Conservation (phyloP, 2,113 vertebrate species). For the Callipepla californica region DNA sequence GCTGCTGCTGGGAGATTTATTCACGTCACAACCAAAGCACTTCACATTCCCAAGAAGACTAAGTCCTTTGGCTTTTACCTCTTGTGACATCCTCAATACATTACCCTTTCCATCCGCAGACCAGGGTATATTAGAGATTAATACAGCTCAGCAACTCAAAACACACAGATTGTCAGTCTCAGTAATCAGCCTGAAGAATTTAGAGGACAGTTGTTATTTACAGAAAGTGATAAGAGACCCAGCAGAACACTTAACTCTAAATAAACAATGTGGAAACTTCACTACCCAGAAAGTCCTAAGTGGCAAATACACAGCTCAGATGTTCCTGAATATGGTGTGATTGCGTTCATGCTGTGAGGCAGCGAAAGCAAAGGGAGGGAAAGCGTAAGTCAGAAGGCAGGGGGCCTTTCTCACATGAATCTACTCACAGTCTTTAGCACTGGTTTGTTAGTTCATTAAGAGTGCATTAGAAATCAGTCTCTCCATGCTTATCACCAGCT, state of each 20-base stretch:
- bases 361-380: background rate
- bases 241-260: conserved; percentile 62
- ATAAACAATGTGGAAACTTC: conserved; percentile 49
- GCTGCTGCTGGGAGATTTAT: background rate
- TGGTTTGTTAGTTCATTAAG: background rate
- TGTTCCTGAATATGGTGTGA: background rate
- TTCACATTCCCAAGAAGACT: background rate
- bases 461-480: rapidly evolving
- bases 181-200: conserved; percentile 56
- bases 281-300: conserved; percentile 47
- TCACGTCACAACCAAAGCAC: background rate
- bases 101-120: background rate
- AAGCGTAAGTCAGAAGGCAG: conserved; percentile 13
- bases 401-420: background rate
- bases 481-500: background rate
- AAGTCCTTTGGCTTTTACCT: conserved; percentile 34
- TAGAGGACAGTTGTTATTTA: conserved; percentile 63
- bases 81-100: background rate
- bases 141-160: conserved; percentile 40
- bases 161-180: conserved; percentile 40
- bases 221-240: conserved; percentile 35
- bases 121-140: conserved; percentile 40
- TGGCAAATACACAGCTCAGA: conserved; percentile 40
- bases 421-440: background rate
- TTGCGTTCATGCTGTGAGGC: background rate